Percentiles rank a stretch among this genome's conserved stretches.
Evolutionary conservation across 2,113 vertebrate species (phyloP).

Genomic region (Phrynosoma platyrhinos): DNA sequence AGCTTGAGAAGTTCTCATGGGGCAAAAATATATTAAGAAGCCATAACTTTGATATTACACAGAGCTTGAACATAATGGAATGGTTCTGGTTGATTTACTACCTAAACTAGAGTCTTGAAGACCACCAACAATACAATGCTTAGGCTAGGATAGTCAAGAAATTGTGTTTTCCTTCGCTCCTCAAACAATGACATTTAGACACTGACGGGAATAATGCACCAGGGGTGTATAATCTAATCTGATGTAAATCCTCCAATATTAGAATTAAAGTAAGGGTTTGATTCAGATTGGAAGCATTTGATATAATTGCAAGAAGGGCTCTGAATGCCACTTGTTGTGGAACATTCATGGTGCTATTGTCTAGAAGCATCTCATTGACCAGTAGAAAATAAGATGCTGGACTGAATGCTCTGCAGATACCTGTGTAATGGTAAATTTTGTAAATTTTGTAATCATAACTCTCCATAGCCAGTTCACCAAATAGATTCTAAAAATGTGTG

Average conservation of each 20-base stretch:
- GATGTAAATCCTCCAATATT: neutral
- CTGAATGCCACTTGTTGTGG: neutral
- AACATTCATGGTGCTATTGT: no score
- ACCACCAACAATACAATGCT: neutral
- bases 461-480: no score
- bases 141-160: no score
- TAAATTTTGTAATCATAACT: no score
- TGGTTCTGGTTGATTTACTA: constrained; percentile 22
- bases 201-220: neutral
- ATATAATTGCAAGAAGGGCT: neutral
- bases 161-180: neutral
- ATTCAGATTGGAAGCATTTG: neutral
- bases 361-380: no score
- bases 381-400: no score
- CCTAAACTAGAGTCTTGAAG: neutral
- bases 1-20: constrained; percentile 27
- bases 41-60: constrained; percentile 42
- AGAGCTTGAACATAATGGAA: constrained; percentile 42
- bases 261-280: neutral
- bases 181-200: neutral
- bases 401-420: no score
- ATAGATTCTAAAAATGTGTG: no score
- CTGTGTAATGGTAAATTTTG: no score
- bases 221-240: neutral
- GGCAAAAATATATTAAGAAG: constrained; percentile 33